phyloP scores from a whole-genome alignment of 2,113 vertebrate species.

The Aramus guarauna region DNA sequence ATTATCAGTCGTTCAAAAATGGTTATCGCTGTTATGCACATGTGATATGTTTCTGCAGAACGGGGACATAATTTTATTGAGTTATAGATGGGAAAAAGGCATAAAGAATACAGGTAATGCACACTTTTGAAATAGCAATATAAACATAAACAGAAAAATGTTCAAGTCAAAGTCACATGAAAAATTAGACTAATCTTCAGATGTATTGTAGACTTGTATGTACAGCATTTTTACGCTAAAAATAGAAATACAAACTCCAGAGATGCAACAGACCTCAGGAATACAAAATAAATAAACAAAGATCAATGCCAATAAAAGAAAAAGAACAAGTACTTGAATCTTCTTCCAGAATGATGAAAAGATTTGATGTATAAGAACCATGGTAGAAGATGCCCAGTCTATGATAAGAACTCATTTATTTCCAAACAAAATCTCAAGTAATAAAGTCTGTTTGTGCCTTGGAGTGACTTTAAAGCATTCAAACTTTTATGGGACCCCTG shows the following conservation, averaged over 20 bases:
- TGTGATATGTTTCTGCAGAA: neutral
- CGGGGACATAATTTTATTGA: constrained; percentile 41
- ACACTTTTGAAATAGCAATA: constrained; percentile 38
- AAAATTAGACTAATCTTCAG: constrained; percentile 16
- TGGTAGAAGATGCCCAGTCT: neutral
- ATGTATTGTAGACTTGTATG: neutral
- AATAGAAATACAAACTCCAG: constrained; percentile 25
- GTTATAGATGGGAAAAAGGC: constrained; percentile 13
- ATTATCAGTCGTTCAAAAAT: neutral
- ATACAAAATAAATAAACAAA: constrained; percentile 48
- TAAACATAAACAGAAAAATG: constrained; percentile 38
- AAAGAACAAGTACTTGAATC: neutral
- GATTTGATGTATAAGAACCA: neutral
- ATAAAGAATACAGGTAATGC: constrained; percentile 52
- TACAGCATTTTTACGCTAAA: neutral
- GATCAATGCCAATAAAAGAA: neutral
- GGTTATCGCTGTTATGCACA: neutral
- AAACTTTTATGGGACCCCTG: neutral
- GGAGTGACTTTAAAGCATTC: neutral
- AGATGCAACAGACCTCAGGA: constrained; percentile 9
- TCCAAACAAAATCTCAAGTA: constrained; percentile 33
- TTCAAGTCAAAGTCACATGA: constrained; percentile 47
- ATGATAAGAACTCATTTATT: neutral
- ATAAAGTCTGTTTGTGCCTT: neutral
- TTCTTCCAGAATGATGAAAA: neutral